Percentiles rank a stretch among this genome's conserved stretches.
Conservation (phyloP, 2,113 vertebrate genomes). For the Trochalopteron elliotii region DNA sequence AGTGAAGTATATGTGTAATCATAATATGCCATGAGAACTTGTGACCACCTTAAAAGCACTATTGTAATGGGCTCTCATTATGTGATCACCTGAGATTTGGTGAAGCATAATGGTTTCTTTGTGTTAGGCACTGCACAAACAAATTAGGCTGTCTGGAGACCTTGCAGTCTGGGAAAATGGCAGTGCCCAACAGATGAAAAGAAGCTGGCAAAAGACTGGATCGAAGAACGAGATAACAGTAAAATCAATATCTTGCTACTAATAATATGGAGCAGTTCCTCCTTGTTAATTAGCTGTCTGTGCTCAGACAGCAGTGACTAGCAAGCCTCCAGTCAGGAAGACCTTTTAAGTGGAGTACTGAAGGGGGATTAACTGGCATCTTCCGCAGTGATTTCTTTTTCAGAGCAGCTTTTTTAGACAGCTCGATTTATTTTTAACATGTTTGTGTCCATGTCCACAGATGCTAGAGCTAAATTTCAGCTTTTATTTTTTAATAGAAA, state of each 20-base stretch:
- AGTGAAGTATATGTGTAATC: not conserved
- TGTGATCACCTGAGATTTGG: not conserved
- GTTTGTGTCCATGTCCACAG: not conserved
- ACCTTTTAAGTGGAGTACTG: not conserved
- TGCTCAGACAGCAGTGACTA: not conserved
- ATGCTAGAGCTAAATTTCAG: not conserved
- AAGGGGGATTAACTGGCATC: not conserved
- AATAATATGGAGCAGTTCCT: not conserved
- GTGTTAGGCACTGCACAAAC: not conserved
- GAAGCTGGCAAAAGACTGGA: not conserved
- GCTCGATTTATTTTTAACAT: not conserved
- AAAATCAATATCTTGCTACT: conserved; percentile 17
- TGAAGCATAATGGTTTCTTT: conserved; percentile 14
- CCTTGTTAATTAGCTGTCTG: not conserved
- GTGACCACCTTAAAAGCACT: not conserved
- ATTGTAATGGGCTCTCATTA: not conserved
- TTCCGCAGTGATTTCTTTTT: not conserved
- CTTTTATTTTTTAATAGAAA: not conserved
- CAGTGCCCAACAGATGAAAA: not conserved
- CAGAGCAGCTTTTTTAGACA: not conserved
- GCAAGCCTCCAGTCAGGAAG: not conserved
- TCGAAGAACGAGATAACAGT: not conserved
- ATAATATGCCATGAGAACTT: not conserved
- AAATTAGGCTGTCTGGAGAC: not conserved
- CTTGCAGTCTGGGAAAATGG: not conserved